phyloP scores from a whole-genome alignment of 2,888 invertebrate genomes.

The Phyllotreta striolata region DNA sequence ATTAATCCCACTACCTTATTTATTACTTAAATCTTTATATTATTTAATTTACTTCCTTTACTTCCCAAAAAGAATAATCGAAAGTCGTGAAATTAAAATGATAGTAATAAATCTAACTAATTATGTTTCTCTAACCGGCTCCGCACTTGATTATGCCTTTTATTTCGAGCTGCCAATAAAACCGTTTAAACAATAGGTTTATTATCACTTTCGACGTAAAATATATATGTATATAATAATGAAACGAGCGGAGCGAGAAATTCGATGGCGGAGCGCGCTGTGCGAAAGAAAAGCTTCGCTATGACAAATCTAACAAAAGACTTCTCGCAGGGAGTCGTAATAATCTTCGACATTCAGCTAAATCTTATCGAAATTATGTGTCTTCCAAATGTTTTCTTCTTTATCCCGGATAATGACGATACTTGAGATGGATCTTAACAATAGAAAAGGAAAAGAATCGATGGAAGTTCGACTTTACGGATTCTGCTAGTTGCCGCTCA shows the following conservation, averaged over 20 bases:
- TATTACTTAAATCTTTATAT: too few species aligned
- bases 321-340: constrained; percentile 46
- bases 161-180: too few species aligned
- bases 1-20: too few species aligned
- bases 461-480: constrained; percentile 18
- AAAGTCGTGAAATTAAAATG: too few species aligned
- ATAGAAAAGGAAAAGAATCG: constrained; percentile 25
- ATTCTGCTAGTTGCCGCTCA: constrained; percentile 19
- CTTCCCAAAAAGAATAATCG: too few species aligned
- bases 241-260: not conserved
- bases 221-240: not conserved
- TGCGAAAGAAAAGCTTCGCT: constrained; percentile 46
- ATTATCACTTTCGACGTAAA: too few species aligned
- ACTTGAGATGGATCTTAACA: constrained; percentile 27
- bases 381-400: constrained; percentile 39
- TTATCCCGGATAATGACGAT: constrained; percentile 35
- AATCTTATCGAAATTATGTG: constrained; percentile 42
- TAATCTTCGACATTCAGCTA: constrained; percentile 41
- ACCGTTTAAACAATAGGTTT: too few species aligned
- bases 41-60: too few species aligned
- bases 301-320: constrained; percentile 50
- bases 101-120: too few species aligned
- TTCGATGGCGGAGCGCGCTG: constrained; percentile 18
- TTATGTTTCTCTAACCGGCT: too few species aligned
- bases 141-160: too few species aligned